Conservation (phyloP, 2,888 invertebrate genomes). For the Zonitis immaculata region DNA sequence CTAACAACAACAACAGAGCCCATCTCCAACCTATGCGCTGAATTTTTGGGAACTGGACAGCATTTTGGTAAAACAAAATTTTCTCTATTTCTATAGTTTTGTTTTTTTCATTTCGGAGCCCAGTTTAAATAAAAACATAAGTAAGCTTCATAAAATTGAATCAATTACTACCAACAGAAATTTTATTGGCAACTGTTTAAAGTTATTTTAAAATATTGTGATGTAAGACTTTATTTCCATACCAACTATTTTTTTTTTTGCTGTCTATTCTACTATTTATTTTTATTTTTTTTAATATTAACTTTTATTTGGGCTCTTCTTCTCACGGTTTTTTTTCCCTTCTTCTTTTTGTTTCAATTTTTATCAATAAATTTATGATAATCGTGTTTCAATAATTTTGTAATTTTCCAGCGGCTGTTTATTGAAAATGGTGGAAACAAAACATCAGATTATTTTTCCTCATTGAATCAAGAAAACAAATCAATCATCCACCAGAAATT, state of each 20-base stretch:
- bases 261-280: background rate
- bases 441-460: too few relatives aligned
- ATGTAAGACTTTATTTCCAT: background rate
- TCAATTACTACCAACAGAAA: background rate
- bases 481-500: background rate
- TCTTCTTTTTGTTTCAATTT: background rate
- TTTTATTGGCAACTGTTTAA: background rate
- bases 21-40: background rate
- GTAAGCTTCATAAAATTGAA: background rate
- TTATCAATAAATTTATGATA: background rate
- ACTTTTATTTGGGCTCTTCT: background rate
- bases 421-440: background rate
- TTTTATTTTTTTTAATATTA: background rate
- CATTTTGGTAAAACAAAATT: background rate
- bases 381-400: too few relatives aligned
- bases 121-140: background rate
- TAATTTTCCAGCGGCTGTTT: background rate
- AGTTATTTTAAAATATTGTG: background rate
- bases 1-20: background rate
- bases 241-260: background rate
- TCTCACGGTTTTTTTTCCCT: background rate
- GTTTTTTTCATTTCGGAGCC: background rate
- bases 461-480: background rate
- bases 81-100: background rate
- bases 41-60: background rate